phyloP scores from a whole-genome alignment of 2,888 invertebrate genomes.

The Lochmaea capreae region DNA sequence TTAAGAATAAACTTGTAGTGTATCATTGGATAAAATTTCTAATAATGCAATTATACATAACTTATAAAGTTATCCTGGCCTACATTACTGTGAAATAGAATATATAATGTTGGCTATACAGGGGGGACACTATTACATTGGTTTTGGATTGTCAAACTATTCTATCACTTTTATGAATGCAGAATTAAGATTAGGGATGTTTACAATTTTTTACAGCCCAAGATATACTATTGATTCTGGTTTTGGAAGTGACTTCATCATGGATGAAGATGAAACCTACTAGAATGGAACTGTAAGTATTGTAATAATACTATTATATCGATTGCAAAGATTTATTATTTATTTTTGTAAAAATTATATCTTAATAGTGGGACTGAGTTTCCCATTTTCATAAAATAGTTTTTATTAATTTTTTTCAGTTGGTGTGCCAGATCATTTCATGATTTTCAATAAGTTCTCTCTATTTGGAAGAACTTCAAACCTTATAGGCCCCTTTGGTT shows the following conservation, averaged over 20 bases:
- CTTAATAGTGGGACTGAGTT: background rate
- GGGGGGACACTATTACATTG: too few relatives aligned
- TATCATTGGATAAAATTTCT: too few relatives aligned
- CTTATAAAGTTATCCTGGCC: too few relatives aligned
- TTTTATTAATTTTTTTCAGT: constrained; percentile 2
- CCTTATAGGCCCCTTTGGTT: background rate
- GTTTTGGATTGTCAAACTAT: background rate
- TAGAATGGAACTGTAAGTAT: constrained; percentile 27
- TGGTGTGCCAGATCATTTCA: background rate
- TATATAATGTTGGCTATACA: too few relatives aligned
- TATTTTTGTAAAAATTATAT: background rate
- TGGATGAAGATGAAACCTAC: constrained; percentile 81
- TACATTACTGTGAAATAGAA: too few relatives aligned
- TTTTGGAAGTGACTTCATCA: constrained; percentile 81
- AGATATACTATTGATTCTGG: constrained; percentile 84
- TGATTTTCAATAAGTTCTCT: background rate
- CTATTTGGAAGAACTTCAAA: constrained; percentile 4
- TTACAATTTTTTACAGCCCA: constrained; percentile 69
- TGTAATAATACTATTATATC: background rate
- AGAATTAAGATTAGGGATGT: background rate
- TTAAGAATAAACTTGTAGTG: too few relatives aligned
- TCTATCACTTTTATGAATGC: background rate
- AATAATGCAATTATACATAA: too few relatives aligned
- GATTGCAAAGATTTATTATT: background rate
- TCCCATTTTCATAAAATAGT: background rate